Conservation (phyloP, 2,797 vertebrate genomes). For the Cynopterus sphinx region DNA sequence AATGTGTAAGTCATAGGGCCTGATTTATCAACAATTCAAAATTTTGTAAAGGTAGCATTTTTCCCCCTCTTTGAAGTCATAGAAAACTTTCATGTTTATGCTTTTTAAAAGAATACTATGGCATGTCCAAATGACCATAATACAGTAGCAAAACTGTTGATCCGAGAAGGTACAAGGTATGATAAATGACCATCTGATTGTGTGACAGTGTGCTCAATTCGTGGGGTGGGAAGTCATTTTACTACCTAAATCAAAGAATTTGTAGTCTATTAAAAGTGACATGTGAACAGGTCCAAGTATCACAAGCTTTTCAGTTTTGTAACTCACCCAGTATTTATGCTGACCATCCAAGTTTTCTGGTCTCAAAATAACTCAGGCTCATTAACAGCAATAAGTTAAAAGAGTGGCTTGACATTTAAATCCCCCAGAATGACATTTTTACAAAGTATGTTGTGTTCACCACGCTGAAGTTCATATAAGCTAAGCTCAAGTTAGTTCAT, state of each 20-base stretch:
- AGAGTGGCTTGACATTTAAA: constrained; percentile 48
- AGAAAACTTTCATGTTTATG: constrained; percentile 73
- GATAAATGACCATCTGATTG: constrained; percentile 56
- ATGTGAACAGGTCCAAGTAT: background rate
- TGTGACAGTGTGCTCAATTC: background rate
- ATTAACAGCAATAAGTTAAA: constrained; percentile 48
- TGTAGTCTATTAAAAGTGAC: background rate
- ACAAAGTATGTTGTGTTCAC: background rate
- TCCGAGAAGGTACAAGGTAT: constrained; percentile 52
- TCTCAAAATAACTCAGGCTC: background rate
- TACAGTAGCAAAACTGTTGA: constrained; percentile 4
- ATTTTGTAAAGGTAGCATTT: constrained; percentile 84
- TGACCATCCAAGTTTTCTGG: constrained; percentile 36
- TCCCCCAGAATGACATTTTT: background rate
- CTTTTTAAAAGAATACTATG: constrained; percentile 48
- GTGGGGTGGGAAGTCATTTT: background rate
- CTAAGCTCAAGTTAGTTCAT: background rate
- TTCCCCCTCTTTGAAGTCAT: constrained; percentile 49
- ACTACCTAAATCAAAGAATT: background rate
- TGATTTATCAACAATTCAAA: constrained; percentile 90
- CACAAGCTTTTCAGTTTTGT: constrained; percentile 24
- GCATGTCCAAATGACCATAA: background rate
- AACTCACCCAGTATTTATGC: background rate
- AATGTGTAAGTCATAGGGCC: constrained; percentile 88
- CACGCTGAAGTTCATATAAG: background rate